Base-by-base conservation (phyloP, 2,113 vertebrate species). In the Gambusia affinis region DNA sequence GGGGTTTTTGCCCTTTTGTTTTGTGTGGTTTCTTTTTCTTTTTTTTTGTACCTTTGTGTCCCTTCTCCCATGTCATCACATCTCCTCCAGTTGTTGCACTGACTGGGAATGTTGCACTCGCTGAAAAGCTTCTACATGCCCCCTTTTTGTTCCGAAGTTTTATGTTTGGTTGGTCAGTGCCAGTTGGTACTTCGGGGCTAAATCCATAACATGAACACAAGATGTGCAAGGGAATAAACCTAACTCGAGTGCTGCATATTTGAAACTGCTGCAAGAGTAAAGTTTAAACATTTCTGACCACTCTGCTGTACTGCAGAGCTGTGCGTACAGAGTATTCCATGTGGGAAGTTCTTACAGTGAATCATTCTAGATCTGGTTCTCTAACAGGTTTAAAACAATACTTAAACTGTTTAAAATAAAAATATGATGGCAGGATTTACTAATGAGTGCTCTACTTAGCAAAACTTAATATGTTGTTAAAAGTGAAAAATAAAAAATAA, bases 41-140 rank as follows among this genome's bases (percentile, higher is more conserved):
- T n/a, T 17, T 75, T 51, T 81, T 10, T 64, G 44, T 79, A 15
- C 17, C 7, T 2, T 60, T 64, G 51, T 81, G 66, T 74, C 72
- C 64, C 66, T 62, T 63, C 73, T 63, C 74, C 65, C 81, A 62
- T 83, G 84, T 75, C 77, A 78, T 74, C 67, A 74, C 79, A 87
- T 88, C 54, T 78, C 75, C 77, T 87, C 47, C 42, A 29, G 39
- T 75, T 73, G 51, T 66, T 88, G 87, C 81, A 81, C 85, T 89
- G 72, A 75, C 70, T 79, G 66, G 54, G 67, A 68, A 51, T 62
- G 31, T 81, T 79, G 85, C 87, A 62, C 69, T 82, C 0, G 37
- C 64, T 22, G 57, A 60, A 72, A 44, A 4, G 68, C 78, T 83
- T 83, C 72, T 39, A 72, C 70, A 30, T 39, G 54, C 24, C 19